Conservation (phyloP, 2,888 invertebrate genomes). For the Neoaliturus tenellus region DNA sequence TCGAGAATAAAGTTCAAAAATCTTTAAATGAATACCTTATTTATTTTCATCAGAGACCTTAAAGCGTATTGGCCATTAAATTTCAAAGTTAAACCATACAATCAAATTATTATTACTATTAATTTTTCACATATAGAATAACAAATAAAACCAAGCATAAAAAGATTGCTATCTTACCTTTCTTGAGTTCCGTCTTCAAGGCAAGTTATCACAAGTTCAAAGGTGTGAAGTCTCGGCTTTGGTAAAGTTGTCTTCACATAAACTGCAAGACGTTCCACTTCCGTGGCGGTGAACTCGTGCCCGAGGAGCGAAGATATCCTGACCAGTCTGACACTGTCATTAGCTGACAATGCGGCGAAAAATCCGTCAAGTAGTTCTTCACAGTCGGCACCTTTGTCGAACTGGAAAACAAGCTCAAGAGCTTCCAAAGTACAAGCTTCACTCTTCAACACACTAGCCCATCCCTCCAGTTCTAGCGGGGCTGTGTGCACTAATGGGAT, state of each 20-base stretch:
- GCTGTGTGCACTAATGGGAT: conserved; percentile 70
- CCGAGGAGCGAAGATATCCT: conserved; percentile 75
- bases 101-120: too few relatives aligned
- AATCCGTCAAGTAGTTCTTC: conserved; percentile 73
- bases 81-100: too few relatives aligned
- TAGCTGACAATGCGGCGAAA: conserved; percentile 73
- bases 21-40: too few relatives aligned
- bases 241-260: conserved; percentile 73
- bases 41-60: too few relatives aligned
- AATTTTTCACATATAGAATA: too few relatives aligned
- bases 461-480: conserved; percentile 74
- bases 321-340: conserved; percentile 75
- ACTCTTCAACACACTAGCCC: conserved; percentile 74
- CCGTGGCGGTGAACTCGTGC: conserved; percentile 74
- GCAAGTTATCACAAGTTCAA: conserved; percentile 75
- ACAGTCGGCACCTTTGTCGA: conserved; percentile 71
- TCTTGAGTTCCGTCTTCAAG: conserved; percentile 75
- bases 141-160: too few relatives aligned
- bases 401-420: conserved; percentile 74
- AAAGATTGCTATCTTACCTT: too few relatives aligned
- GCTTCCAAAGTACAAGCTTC: conserved; percentile 74
- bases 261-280: conserved; percentile 73
- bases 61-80: too few relatives aligned
- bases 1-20: too few relatives aligned
- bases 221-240: conserved; percentile 74